Conservation (phyloP, 2,797 vertebrate species). For the Pterois miles region DNA sequence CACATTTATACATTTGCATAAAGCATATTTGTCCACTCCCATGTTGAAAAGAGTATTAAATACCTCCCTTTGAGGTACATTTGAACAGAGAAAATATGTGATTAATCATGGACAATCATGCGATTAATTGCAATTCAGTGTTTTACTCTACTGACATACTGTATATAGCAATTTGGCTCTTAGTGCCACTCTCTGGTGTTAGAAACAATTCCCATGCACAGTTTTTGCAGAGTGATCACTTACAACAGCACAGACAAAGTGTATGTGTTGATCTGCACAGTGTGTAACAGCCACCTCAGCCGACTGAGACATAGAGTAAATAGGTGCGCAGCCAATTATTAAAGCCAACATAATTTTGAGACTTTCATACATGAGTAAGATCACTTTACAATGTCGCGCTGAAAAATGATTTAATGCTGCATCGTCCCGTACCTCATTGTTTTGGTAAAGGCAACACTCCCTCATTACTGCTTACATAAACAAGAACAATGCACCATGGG, state of each 20-base stretch:
- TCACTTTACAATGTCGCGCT: not conserved
- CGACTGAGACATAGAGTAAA: conserved; percentile 1
- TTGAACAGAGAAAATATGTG: too few relatives aligned
- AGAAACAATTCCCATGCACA: conserved; percentile 4
- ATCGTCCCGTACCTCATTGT: conserved; percentile 6
- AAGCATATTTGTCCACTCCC: too few relatives aligned
- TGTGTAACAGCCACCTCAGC: conserved; percentile 13
- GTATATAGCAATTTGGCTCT: too few relatives aligned
- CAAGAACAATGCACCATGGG: conserved; percentile 38
- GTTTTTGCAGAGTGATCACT: conserved; percentile 13
- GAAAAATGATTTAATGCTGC: conserved; percentile 15
- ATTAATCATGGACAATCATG: too few relatives aligned
- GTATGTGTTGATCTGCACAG: conserved; percentile 20
- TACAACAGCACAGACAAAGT: not conserved
- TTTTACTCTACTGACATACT: too few relatives aligned
- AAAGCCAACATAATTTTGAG: conserved; percentile 14
- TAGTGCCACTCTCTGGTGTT: not conserved
- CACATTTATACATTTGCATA: too few relatives aligned
- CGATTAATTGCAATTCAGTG: too few relatives aligned
- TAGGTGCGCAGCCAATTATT: not conserved
- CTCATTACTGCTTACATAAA: conserved; percentile 23
- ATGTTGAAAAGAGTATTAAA: too few relatives aligned
- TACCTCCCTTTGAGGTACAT: too few relatives aligned
- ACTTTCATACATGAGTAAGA: conserved; percentile 17
- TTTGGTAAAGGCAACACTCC: conserved; percentile 10